Evolutionary conservation across 35 echinoderm and acorn worm genomes (phyloP).

Genomic region (Anneissia japonica): DNA sequence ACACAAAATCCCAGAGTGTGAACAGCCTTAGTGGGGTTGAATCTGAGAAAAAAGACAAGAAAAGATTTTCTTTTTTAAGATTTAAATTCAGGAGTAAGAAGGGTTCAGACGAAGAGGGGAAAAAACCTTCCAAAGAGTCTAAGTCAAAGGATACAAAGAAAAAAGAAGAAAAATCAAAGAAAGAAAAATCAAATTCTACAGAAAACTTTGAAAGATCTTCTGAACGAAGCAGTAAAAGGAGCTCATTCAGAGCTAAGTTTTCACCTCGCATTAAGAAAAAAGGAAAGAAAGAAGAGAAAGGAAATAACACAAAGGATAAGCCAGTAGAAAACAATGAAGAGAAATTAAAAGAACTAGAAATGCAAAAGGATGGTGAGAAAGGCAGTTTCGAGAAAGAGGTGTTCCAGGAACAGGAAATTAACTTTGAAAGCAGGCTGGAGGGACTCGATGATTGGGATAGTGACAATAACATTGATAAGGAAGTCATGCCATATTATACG

Average conservation of each 20-base stretch:
- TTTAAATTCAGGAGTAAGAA: slow-evolving; percentile 79
- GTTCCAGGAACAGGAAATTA: slow-evolving; percentile 37
- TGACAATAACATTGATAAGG: slow-evolving; percentile 81
- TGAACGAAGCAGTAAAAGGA: neutral
- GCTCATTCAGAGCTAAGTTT: neutral
- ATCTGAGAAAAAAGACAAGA: slow-evolving; percentile 70
- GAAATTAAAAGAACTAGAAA: neutral
- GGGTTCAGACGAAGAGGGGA: slow-evolving; percentile 30
- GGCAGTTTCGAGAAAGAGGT: neutral
- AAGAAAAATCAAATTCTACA: slow-evolving; percentile 27
- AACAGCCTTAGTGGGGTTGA: neutral
- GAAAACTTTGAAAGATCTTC: slow-evolving; percentile 33
- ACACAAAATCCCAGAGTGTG: neutral
- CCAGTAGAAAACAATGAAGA: neutral
- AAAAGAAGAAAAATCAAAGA: slow-evolving; percentile 36
- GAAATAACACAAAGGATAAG: slow-evolving; percentile 24
- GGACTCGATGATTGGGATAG: slow-evolving; percentile 74
- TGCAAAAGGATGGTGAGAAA: neutral
- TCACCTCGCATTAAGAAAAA: neutral
- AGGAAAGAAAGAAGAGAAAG: neutral
- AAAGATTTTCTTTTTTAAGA: slow-evolving; percentile 90
- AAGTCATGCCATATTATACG: slow-evolving; percentile 87
- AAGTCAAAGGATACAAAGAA: slow-evolving; percentile 7
- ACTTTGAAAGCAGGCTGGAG: slow-evolving; percentile 64
- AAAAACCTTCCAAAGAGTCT: slow-evolving; percentile 27